phyloP scores from a whole-genome alignment of 2,113 vertebrate species.

The Leiothrix lutea region DNA sequence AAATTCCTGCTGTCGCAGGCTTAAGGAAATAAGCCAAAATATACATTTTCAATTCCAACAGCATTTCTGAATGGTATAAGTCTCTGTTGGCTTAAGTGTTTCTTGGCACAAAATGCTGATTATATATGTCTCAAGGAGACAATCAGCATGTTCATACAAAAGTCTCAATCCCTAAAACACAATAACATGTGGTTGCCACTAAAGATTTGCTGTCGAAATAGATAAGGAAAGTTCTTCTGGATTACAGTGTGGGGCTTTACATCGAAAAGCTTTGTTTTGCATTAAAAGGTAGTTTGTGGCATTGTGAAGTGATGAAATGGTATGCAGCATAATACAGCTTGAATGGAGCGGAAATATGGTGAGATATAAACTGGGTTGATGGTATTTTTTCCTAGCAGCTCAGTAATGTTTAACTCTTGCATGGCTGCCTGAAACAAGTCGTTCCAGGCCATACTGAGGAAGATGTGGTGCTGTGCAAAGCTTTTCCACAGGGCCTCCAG shows the following conservation, averaged over 20 bases:
- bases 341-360: conserved; percentile 4
- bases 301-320: conserved; percentile 60
- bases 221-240: conserved; percentile 58
- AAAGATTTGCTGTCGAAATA: conserved; percentile 64
- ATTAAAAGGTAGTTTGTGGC: conserved; percentile 46
- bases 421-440: not conserved
- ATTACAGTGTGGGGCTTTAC: conserved; percentile 58
- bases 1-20: conserved; percentile 24
- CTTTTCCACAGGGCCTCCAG: rapidly evolving
- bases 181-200: conserved; percentile 66
- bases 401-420: not conserved
- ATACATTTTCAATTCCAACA: conserved; percentile 50
- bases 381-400: not conserved
- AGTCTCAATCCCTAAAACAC: conserved; percentile 56
- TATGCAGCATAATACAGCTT: not conserved
- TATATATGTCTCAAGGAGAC: conserved; percentile 54
- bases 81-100: conserved; percentile 54
- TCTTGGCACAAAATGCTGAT: conserved; percentile 61
- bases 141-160: conserved; percentile 52
- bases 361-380: not conserved
- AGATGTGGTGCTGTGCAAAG: not conserved
- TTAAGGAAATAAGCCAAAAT: conserved; percentile 47
- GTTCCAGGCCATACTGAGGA: not conserved
- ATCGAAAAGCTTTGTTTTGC: conserved; percentile 63
- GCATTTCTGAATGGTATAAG: conserved; percentile 54